These are phyloP conservation scores for Sinella curviseta DNA, from an alignment of 1,140 invertebrate species.

Conservation along the genomic window DNA sequence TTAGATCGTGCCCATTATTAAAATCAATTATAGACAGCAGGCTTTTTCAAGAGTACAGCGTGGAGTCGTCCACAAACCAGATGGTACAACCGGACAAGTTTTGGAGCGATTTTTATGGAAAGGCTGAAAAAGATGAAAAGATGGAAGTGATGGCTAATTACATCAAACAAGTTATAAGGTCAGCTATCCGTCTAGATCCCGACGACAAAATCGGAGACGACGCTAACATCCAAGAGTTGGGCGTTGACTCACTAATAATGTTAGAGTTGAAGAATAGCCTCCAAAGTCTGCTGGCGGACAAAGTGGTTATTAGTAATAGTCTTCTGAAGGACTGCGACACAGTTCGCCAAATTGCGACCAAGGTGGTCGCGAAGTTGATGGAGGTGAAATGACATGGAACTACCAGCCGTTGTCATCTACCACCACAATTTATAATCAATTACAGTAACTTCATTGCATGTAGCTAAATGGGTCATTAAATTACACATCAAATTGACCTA, in stretches of 20 bases:
- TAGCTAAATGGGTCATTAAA: too few relatives aligned
- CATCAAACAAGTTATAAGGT: neutral
- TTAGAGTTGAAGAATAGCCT: conserved; percentile 10
- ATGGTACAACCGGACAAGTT: neutral
- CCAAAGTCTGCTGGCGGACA: neutral
- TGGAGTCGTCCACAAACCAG: neutral
- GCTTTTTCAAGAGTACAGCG: neutral
- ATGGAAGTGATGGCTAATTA: neutral
- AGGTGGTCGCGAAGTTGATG: too few relatives aligned
- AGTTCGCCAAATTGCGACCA: neutral
- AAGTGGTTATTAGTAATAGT: neutral
- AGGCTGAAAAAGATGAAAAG: neutral
- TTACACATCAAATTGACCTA: too few relatives aligned
- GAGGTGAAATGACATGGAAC: too few relatives aligned
- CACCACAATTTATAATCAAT: too few relatives aligned
- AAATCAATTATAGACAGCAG: neutral
- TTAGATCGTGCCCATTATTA: neutral
- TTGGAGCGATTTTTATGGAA: neutral
- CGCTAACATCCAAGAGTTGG: neutral
- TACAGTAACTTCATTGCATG: too few relatives aligned
- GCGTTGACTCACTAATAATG: conserved; percentile 3
- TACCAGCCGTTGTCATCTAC: too few relatives aligned
- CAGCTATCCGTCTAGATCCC: neutral
- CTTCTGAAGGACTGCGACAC: conserved; percentile 12
- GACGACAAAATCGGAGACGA: neutral